Conservation (phyloP, 2,797 vertebrate genomes). For the Aulostomus chinensis region DNA sequence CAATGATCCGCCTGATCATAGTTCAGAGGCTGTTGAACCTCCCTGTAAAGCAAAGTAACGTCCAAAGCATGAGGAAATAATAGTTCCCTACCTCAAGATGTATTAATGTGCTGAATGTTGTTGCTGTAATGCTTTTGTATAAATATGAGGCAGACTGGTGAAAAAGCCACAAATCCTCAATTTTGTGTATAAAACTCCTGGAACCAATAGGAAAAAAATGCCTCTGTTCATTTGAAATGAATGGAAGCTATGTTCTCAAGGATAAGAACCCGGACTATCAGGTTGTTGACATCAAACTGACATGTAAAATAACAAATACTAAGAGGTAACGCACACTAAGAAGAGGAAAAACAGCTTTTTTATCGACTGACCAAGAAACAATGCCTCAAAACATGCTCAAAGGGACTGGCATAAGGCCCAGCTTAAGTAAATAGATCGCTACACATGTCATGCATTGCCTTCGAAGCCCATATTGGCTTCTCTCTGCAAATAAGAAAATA, state of each 20-base stretch:
- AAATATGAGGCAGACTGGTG: slow-evolving; percentile 19
- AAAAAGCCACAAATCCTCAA: slow-evolving; percentile 24
- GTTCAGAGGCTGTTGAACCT: not conserved
- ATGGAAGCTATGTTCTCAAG: slow-evolving; percentile 33
- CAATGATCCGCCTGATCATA: not conserved
- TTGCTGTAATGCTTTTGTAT: slow-evolving; percentile 21
- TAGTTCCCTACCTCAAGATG: slow-evolving; percentile 10
- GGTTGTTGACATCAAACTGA: slow-evolving; percentile 56
- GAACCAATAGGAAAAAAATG: slow-evolving; percentile 37
- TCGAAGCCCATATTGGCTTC: too few relatives aligned
- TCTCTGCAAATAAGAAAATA: too few relatives aligned
- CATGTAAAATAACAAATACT: slow-evolving; percentile 34
- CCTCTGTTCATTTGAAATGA: slow-evolving; percentile 49
- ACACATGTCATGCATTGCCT: too few relatives aligned
- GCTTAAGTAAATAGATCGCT: too few relatives aligned
- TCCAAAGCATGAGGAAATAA: slow-evolving; percentile 11
- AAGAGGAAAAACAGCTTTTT: too few relatives aligned
- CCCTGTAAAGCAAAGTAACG: not conserved
- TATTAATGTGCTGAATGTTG: slow-evolving; percentile 21
- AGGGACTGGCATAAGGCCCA: too few relatives aligned
- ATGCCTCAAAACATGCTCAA: too few relatives aligned
- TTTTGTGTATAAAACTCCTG: slow-evolving; percentile 29
- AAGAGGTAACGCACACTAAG: too few relatives aligned
- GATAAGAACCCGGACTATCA: slow-evolving; percentile 46
- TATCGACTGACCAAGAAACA: too few relatives aligned